A percentile compares a stretch with the other conserved stretches of the same genome.
These are phyloP conservation scores for Leucosticte australis DNA, from an alignment of 2,113 vertebrate species.

Conservation along the genomic window DNA sequence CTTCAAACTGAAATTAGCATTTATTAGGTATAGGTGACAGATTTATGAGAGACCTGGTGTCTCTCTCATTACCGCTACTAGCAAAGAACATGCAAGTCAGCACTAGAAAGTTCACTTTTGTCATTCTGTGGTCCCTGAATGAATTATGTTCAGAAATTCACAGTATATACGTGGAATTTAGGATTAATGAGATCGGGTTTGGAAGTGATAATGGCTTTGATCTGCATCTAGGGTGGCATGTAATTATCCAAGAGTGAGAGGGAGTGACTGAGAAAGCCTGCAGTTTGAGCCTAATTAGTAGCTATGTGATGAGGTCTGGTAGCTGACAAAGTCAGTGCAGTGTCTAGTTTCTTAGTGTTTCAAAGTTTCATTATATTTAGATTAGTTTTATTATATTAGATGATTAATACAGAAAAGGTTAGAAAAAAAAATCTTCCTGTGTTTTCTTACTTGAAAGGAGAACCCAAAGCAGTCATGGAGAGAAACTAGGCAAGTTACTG, in stretches of 20 bases:
- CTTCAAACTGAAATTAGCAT: neutral
- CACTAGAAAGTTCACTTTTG: rapidly evolving
- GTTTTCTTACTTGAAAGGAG: neutral
- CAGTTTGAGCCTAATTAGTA: neutral
- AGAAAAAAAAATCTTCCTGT: rapidly evolving
- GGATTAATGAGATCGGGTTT: neutral
- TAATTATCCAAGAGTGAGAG: neutral
- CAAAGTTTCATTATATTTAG: neutral
- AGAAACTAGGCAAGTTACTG: neutral
- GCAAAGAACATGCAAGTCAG: rapidly evolving
- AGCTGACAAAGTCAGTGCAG: neutral
- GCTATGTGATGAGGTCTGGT: neutral
- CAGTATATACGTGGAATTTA: neutral
- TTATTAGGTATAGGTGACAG: neutral
- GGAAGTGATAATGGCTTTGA: neutral
- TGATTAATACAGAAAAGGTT: neutral
- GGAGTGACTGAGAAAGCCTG: neutral
- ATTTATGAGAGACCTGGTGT: neutral
- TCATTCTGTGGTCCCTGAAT: too few relatives aligned
- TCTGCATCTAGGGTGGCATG: neutral
- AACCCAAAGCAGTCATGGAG: neutral
- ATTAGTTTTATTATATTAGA: too few relatives aligned
- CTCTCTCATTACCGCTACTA: rapidly evolving
- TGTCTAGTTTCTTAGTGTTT: neutral
- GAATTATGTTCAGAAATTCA: neutral